Base-by-base conservation (phyloP, 2,888 invertebrate genomes). In the Stenodema calcarata region DNA sequence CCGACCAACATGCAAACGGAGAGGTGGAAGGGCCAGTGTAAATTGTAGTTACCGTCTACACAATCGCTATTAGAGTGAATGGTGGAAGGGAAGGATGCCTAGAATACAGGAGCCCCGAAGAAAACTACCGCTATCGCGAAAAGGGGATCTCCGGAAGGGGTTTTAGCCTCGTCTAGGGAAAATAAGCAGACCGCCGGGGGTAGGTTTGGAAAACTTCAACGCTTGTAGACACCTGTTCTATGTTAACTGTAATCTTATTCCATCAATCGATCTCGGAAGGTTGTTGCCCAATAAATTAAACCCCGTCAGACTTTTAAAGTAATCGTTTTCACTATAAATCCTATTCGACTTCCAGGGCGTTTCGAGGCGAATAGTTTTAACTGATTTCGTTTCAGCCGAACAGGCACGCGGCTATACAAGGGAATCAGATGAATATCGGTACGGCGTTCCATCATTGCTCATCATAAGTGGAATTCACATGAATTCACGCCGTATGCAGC, bases 21-120 rank as follows among this genome's bases (percentile, higher is more conserved):
- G 73, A 73, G n/a, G 73, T 41, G 73, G 47, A 47, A 16, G 27
- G 80, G 18, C 78, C 80, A 80, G 50, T 80, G 80, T 80, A 80
- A 80, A 80, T 80, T 80, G 80, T 80, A 80, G 80, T 80, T 80
- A 80, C 80, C 54, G 47, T 54, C 80, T 80, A 80, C 80, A 80
- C 80, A 80, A 80, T 80, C 80, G 28, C 80, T 80, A 80, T 80
- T 78, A 50, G 50, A n/a, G 14, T n/a, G 30, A 35, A 6, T 44
- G 80, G 54, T 23, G 28, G 47, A 18, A 28, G 47, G 47, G 54
- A 27, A 28, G 28, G 47, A 27, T 50, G 54, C 50, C 50, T 80
- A 27, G 14, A 80, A 44, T 18, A 16, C 41, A 70, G 35, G 14
- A 35, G n/a, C 76, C 44, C 44, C 27, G 27, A 27, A 54, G 80